Percentiles rank a stretch among this genome's conserved stretches.
Conservation (phyloP, 2,113 vertebrate genomes). For the Hippocampus abdominalis region DNA sequence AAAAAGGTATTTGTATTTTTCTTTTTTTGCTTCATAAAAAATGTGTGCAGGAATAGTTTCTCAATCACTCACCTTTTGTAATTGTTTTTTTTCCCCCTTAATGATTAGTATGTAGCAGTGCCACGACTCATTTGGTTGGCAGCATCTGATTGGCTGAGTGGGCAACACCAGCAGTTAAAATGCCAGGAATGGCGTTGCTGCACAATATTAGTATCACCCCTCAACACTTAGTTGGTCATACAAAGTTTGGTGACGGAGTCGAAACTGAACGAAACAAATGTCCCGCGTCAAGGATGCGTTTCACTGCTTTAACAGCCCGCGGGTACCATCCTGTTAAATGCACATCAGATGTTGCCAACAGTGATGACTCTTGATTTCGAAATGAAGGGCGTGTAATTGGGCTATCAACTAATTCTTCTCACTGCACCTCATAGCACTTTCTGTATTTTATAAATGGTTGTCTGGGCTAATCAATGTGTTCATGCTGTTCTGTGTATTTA, state of each 20-base stretch:
- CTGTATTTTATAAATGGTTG: conserved; percentile 38
- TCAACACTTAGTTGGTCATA: not conserved
- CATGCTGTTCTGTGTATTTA: conserved; percentile 29
- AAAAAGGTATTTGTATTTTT: conserved; percentile 52
- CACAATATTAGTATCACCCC: not conserved
- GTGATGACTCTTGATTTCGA: conserved; percentile 1
- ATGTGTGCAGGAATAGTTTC: conserved; percentile 57
- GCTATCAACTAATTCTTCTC: conserved; percentile 44
- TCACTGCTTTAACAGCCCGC: too few species aligned
- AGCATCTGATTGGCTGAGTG: conserved; percentile 47
- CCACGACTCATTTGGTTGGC: conserved; percentile 48
- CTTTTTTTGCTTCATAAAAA: conserved; percentile 48
- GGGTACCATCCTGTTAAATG: not conserved
- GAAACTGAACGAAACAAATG: not conserved
- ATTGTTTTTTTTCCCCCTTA: conserved; percentile 7
- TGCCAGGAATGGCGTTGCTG: not conserved
- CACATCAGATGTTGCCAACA: not conserved
- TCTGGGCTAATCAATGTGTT: conserved; percentile 42
- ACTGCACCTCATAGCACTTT: conserved; percentile 55
- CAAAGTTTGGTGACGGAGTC: not conserved
- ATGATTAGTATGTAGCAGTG: conserved; percentile 53
- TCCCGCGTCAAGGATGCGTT: not conserved
- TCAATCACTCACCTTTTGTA: conserved; percentile 55
- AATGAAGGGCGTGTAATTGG: conserved; percentile 21
- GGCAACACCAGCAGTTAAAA: conserved; percentile 49